Evolutionary conservation across 2,888 invertebrate genomes (phyloP), one percentile per base, ranked within the genome.

Genomic region (Buathra laborator): DNA sequence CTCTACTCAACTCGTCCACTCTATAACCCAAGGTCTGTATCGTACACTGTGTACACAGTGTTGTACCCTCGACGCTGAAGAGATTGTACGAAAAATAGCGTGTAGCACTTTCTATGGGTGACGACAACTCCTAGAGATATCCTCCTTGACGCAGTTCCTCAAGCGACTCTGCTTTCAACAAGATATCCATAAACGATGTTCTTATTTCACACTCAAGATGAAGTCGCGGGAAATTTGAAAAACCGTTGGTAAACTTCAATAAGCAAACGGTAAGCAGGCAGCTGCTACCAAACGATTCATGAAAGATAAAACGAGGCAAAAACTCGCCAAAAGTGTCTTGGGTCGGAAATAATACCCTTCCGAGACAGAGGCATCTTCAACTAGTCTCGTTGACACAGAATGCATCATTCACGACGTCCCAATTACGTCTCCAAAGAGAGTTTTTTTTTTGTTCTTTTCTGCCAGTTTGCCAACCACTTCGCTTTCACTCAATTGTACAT

Each of bases 381-480:
- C 16, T 16, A 51, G 37, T 72, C 44, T n/a, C 46, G 59, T 75
- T 51, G 56, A 32, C 43, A 48, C 32, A 16, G 29, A 68, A 12
- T 44, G 51, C 37, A 70, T 19, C 19, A 43, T 81, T 68, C 16
- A 46, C 43, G 67, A 16, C 6, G n/a, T 3, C 5, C 46, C 64
- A 10, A 62, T 51, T 32, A 37, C 37, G 29, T n/a, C 62, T 48
- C 46, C 32, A 37, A 51, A 70, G 16, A 51, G 32, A 37, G 37
- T 7, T 37, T 37, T 37, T 37, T 51, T 16, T 66, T 64, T 82
- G 43, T 59, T 77, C 66, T n/a, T 53, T 37, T 44, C 71, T n/a
- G 66, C 56, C 76, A 82, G 66, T 59, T 67, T 68, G 78, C 83
- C 83, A 83, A 78, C 78, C 67, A 72, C 77, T 59, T 78, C 43